Conservation (phyloP, 2,113 vertebrate species). For the Astatotilapia flaviijosephi region DNA sequence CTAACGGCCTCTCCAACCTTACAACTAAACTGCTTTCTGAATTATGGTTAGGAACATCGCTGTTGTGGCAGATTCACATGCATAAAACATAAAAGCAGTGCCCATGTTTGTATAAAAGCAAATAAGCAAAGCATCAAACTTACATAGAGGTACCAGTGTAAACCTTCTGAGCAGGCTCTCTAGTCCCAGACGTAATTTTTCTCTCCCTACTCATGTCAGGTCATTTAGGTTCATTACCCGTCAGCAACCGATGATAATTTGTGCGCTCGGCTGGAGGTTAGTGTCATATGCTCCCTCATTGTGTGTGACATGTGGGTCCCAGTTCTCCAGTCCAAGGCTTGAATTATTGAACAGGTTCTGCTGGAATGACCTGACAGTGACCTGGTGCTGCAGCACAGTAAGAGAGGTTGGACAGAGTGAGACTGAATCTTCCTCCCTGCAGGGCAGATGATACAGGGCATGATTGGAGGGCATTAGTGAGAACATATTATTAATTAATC, state of each 20-base stretch:
- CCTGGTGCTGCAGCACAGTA: not conserved
- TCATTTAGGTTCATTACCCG: conserved; percentile 37
- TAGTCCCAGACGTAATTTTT: not conserved
- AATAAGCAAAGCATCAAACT: not conserved
- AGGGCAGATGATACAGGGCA: not conserved
- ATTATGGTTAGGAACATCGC: not conserved
- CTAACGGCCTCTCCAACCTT: not conserved
- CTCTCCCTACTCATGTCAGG: conserved; percentile 41
- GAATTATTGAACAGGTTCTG: conserved; percentile 49
- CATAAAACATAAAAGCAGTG: not conserved
- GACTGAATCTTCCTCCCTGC: not conserved
- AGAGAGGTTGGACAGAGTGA: not conserved
- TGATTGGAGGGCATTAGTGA: not conserved
- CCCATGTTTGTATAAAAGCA: not conserved
- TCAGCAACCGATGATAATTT: conserved; percentile 22
- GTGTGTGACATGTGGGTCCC: conserved; percentile 26
- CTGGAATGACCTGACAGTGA: conserved; percentile 31
- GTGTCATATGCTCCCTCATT: conserved; percentile 12
- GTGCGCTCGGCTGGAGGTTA: conserved; percentile 14
- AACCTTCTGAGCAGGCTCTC: not conserved
- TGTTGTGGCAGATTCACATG: not conserved
- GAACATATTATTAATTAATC: conserved; percentile 27
- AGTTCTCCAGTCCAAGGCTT: conserved; percentile 1
- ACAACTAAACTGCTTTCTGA: not conserved
- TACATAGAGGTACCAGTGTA: not conserved